These are phyloP conservation scores for Recurvirostra avosetta DNA, from an alignment of 2,113 vertebrate species.

Conservation along the genomic window DNA sequence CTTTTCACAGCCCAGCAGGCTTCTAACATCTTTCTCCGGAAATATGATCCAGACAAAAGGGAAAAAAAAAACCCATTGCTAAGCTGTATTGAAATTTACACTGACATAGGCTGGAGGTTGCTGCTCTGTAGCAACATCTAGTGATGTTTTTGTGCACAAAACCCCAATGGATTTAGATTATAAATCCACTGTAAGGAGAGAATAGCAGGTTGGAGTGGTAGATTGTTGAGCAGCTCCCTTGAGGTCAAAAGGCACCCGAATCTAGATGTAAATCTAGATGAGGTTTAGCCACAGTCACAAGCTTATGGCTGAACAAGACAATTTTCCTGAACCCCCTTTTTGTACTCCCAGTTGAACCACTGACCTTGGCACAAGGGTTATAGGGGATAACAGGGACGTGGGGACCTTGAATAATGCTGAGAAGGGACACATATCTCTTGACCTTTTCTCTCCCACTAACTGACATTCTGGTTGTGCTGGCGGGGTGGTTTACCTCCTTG, in stretches of 20 bases:
- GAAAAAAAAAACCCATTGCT: neutral
- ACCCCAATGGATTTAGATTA: neutral
- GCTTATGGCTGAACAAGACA: neutral
- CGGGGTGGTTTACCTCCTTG: neutral
- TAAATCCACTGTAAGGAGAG: neutral
- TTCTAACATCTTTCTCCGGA: neutral
- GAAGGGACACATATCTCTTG: neutral
- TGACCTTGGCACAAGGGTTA: neutral
- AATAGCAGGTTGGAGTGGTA: neutral
- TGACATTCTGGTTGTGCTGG: neutral
- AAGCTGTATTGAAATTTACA: neutral
- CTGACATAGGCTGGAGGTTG: neutral
- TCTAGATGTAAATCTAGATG: neutral
- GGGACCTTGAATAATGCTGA: neutral
- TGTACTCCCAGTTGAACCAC: neutral
- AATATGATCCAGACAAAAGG: neutral
- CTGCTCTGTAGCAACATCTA: slow-evolving; percentile 30
- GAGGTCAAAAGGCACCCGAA: neutral
- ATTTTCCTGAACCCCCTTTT: fast-evolving
- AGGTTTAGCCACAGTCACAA: neutral
- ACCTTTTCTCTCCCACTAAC: neutral
- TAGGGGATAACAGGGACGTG: neutral
- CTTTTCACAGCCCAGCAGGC: neutral
- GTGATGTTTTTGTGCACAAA: neutral
- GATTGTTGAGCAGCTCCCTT: neutral